phyloP scores from a whole-genome alignment of 2,113 vertebrate species.

The Petromus typicus region DNA sequence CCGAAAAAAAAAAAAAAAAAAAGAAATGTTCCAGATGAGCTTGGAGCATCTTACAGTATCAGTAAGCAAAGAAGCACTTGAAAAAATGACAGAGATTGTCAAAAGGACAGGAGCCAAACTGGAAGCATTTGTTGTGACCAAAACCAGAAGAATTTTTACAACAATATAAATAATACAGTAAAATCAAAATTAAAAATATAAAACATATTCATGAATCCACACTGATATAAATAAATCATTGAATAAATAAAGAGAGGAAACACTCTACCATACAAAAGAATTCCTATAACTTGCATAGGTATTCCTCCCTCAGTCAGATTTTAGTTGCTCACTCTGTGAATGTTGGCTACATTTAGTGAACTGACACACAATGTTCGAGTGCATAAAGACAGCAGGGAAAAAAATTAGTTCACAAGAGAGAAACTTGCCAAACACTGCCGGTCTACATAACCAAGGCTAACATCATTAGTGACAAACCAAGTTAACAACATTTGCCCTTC shows the following conservation, averaged over 20 bases:
- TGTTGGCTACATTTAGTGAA: neutral
- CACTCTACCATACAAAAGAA: neutral
- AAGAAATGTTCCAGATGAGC: neutral
- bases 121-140: neutral
- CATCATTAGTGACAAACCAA: neutral
- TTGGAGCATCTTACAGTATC: neutral
- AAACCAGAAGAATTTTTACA: neutral
- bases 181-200: conserved; percentile 1
- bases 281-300: neutral
- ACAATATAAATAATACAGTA: neutral
- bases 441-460: neutral
- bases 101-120: neutral
- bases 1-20: too few species aligned
- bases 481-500: neutral
- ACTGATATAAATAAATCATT: neutral
- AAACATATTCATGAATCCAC: neutral
- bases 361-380: neutral
- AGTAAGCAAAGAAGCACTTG: neutral
- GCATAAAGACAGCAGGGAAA: neutral
- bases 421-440: neutral
- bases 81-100: neutral
- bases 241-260: neutral
- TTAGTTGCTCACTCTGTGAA: neutral
- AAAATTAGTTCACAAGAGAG: neutral
- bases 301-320: neutral